Evolutionary conservation across 1,140 invertebrate species (phyloP).

Genomic region (Notospermus geniculatus): DNA sequence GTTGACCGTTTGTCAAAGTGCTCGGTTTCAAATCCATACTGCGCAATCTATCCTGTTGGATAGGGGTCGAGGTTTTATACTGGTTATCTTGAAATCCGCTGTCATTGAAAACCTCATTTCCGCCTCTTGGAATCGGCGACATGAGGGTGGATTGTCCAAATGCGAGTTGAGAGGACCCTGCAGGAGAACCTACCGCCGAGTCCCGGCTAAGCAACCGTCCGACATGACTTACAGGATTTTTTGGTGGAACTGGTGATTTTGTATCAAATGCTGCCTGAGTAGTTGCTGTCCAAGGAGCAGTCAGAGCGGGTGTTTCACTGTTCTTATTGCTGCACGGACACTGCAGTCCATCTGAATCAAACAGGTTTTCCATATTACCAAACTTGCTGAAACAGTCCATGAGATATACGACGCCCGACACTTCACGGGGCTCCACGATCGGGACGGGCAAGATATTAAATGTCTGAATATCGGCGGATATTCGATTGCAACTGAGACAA

Average conservation of each 20-base stretch:
- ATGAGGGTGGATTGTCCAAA: conserved; percentile 19
- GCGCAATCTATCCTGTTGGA: conserved; percentile 15
- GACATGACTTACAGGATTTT: neutral
- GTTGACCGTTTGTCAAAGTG: conserved; percentile 33
- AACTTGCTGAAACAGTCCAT: conserved; percentile 49
- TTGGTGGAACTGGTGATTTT: neutral
- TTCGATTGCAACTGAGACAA: conserved; percentile 39
- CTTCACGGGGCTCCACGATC: conserved; percentile 32
- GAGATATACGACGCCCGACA: conserved; percentile 40
- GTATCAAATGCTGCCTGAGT: neutral
- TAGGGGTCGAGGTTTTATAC: conserved; percentile 48
- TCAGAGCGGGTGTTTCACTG: neutral
- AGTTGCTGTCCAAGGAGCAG: neutral
- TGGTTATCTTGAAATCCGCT: conserved; percentile 46
- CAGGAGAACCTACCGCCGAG: conserved; percentile 24
- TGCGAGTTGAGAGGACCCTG: neutral
- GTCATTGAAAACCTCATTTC: conserved; percentile 35
- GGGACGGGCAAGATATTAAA: conserved; percentile 51
- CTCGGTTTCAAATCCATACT: neutral
- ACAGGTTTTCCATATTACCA: conserved; percentile 46
- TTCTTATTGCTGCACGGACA: conserved; percentile 18
- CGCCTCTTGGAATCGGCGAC: conserved; percentile 37
- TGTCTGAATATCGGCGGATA: conserved; percentile 49
- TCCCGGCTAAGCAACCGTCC: conserved; percentile 18
- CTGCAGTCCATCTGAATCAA: conserved; percentile 30